Conservation (phyloP, 2,113 vertebrate genomes). For the Corythornis vintsioides region DNA sequence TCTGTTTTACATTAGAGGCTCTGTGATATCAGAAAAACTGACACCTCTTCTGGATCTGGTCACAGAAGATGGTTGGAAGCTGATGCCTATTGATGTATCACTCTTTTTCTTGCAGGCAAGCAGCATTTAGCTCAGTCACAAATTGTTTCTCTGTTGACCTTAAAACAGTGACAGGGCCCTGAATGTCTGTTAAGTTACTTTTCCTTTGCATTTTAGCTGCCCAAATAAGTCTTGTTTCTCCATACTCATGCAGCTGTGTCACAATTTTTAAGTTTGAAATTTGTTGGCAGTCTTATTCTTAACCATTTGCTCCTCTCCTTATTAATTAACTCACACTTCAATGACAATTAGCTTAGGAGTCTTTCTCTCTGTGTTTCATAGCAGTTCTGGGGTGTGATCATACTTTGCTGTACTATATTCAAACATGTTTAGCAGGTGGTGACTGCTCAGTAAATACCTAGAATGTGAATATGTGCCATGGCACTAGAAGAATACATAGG, state of each 20-base stretch:
- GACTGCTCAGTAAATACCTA: background rate
- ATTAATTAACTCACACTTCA: slow-evolving; percentile 14
- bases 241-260: background rate
- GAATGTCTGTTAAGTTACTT: background rate
- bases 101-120: background rate
- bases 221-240: background rate
- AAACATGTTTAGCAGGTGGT: background rate
- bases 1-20: background rate
- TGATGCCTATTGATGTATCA: background rate
- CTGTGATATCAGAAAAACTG: background rate
- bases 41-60: background rate
- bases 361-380: background rate
- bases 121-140: background rate
- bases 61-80: background rate
- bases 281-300: background rate
- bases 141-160: background rate
- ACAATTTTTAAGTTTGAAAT: background rate
- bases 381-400: background rate
- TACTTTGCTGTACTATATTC: background rate
- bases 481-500: background rate
- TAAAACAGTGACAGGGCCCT: background rate
- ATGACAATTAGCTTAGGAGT: background rate
- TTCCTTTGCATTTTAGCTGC: background rate
- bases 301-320: background rate
- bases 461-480: background rate